Evolutionary conservation across 2,888 invertebrate species (phyloP), one percentile per base, ranked within the genome.

Genomic region (Aethes cnicana): DNA sequence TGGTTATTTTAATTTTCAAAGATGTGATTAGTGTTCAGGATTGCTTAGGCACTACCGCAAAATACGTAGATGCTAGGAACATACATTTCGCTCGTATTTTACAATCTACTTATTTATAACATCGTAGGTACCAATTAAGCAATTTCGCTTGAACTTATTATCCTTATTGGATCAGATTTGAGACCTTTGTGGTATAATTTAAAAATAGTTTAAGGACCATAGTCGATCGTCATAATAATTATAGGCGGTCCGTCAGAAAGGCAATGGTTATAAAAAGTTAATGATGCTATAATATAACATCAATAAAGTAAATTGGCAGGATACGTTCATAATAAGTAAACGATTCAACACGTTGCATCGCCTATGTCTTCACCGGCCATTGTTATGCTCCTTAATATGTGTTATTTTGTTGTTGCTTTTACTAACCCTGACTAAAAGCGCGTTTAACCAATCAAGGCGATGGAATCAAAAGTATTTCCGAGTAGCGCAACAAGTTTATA

Each of bases 271-370:
- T 81, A 86, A 88, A 87, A 87, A 85, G 66, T 77, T 82, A 87
- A 87, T 86, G 82, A 78, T 70, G 63, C 74, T 74, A 77, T 85
- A 83, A 85, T 86, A 77, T 75, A 78, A 82, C 81, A 76, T 82
- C 84, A 80, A 87, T 86, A 85, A 81, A 83, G 76, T 81, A 84
- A 86, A 88, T 86, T 86, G 86, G 77, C 85, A 84, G 84, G 86
- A 82, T 84, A 77, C 74, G 69, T 71, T 68, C 68, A 60, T 81
- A 81, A 77, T 80, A 75, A 75, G 72, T 77, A 81, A 84, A 84
- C 76, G 73, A 80, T 72, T 81, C 81, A 77, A 74, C 73, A 73
- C 67, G 75, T 74, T 70, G 64, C 68, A 72, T 54, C 53, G 62
- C 65, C 63, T 69, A 64, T 50, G 56, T 61, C 61, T 61, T 49